Evolutionary conservation across 2,797 vertebrate genomes (phyloP), one percentile per base, ranked within the genome.

Genomic region (Caiman crocodilus): DNA sequence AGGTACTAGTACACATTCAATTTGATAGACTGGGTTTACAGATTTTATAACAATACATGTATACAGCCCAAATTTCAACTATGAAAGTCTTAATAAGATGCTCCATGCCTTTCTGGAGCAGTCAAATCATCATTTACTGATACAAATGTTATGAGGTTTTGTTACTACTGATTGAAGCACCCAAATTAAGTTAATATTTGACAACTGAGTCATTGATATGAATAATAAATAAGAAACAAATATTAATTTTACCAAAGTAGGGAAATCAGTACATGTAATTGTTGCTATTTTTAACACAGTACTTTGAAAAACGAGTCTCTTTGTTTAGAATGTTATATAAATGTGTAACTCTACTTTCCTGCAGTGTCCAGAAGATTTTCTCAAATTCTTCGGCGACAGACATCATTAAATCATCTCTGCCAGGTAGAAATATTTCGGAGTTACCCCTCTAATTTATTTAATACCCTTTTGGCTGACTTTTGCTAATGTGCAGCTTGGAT

Each of bases 301-400:
- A 18, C 26, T 88, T 91, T 91, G 57, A 84, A 60, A 76, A 87
- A 11, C 23, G 57, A 61, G 79, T 88, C 32, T 74, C 35, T 90
- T 90, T 74, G 55, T 85, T 79, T 91, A 73, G 20, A 20, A 59
- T 35, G 25, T 8, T 65, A 25, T 42, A 35, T 92, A 82, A 94
- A 81, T 82, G 85, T 42, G 4, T 61, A 9, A 89, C 30, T 97
- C 59, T 91, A 93, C 71, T 96, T 94, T 87, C 78, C 84, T 96
- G 59, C 97, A 99, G 99, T 99, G 96, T 99, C 99, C 28, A 99
- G 99, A 98, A 99, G 99, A 98, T 99, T 99, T 97, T 99, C 99
- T 90, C 99, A 99, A 98, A 99, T 99, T 97, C 98, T 99, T 86
- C 98, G 99, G 94, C 98, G 99, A 88, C 99, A 99, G 92, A 99